A percentile compares a stretch with the other conserved stretches of the same genome.
Evolutionary conservation across 1,140 invertebrate species (phyloP).

Genomic region (Papilio polytes): DNA sequence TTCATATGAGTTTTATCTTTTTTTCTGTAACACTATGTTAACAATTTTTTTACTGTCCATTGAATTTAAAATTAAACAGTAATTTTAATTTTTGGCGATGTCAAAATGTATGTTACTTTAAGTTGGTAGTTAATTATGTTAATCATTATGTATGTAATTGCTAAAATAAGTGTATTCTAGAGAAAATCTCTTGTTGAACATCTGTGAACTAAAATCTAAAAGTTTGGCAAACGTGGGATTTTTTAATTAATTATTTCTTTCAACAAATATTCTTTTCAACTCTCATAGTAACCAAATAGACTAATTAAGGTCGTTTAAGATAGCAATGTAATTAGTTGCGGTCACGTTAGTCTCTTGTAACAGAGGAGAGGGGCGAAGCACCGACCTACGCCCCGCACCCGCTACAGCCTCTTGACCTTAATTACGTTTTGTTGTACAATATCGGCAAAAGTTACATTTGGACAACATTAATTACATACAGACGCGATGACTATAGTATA

Average conservation of each 20-base stretch:
- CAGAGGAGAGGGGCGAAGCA: not conserved
- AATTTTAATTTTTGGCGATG: too few species aligned
- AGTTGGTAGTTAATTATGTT: too few species aligned
- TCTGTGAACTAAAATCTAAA: too few species aligned
- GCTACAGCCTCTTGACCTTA: constrained; percentile 1
- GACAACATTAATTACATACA: constrained; percentile 17
- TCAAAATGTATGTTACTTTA: too few species aligned
- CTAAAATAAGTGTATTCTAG: too few species aligned
- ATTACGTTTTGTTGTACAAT: constrained; percentile 16
- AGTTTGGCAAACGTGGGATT: too few species aligned
- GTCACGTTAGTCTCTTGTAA: not conserved
- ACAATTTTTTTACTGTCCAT: too few species aligned
- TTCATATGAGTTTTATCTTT: not conserved
- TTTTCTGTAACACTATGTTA: not conserved
- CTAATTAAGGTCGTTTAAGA: constrained; percentile 15
- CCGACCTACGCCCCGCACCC: not conserved
- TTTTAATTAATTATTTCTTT: not conserved
- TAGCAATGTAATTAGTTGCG: not conserved
- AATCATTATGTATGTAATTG: too few species aligned
- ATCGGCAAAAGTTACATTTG: constrained; percentile 18
- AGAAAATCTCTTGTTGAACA: too few species aligned
- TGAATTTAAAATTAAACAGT: too few species aligned
- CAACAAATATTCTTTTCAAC: not conserved
- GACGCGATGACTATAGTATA: not conserved
- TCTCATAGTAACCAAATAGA: not conserved